phyloP scores from a whole-genome alignment of 2,113 vertebrate species.

The Lepidothrix coronata region DNA sequence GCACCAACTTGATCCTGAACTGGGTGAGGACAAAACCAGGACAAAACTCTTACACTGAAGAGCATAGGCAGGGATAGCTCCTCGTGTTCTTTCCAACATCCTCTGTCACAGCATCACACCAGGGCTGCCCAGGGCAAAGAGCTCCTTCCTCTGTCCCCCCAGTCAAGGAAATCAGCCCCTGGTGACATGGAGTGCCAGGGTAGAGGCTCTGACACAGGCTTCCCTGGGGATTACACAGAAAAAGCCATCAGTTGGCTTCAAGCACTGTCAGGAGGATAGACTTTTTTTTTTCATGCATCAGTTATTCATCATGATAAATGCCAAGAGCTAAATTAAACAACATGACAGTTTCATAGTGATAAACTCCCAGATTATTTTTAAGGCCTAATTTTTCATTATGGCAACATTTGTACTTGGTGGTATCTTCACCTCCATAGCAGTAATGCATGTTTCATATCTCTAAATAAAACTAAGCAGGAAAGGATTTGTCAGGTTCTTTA shows the following conservation, averaged over 20 bases:
- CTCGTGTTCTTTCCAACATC: rapidly evolving
- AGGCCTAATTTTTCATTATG: background rate
- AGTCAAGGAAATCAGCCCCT: background rate
- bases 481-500: background rate
- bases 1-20: background rate
- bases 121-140: background rate
- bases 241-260: background rate
- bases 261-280: background rate
- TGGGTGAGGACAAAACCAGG: background rate
- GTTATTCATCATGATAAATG: background rate
- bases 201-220: background rate
- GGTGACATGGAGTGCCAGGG: rapidly evolving
- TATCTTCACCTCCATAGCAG: background rate
- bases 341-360: background rate
- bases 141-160: background rate
- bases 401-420: background rate
- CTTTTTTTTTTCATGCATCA: background rate
- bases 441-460: background rate
- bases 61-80: background rate
- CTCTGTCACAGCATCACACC: background rate
- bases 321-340: conserved; percentile 28
- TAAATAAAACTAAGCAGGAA: background rate
- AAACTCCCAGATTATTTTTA: background rate
- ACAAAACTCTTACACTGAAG: background rate
- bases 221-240: background rate